Evolutionary conservation across 1,140 invertebrate species (phyloP).

Genomic region (Zaprionus ornatus): DNA sequence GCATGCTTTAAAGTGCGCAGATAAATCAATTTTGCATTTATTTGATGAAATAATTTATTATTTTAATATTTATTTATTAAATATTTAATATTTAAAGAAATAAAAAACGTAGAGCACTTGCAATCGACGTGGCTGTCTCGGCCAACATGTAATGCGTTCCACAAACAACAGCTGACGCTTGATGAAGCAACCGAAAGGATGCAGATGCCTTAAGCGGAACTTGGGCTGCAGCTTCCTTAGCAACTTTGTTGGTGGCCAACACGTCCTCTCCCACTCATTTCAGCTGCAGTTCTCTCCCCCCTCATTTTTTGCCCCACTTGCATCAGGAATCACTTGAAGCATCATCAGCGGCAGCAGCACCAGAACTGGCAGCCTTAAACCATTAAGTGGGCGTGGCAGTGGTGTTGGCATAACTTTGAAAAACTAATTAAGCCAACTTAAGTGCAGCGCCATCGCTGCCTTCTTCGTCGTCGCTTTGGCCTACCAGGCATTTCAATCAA

Average conservation of each 20-base stretch:
- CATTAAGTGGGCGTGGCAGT: constrained; percentile 75
- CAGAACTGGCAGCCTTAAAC: constrained; percentile 30
- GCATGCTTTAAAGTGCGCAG: too few species aligned
- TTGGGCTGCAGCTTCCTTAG: constrained; percentile 19
- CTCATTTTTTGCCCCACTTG: constrained; percentile 6
- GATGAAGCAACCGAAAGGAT: constrained; percentile 17
- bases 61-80: too few species aligned
- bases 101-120: constrained; percentile 1
- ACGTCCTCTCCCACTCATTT: neutral
- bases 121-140: constrained; percentile 16
- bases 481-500: constrained; percentile 79
- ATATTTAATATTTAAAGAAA: too few species aligned
- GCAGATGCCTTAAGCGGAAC: constrained; percentile 38
- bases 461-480: constrained; percentile 40
- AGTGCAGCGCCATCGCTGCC: constrained; percentile 58
- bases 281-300: constrained; percentile 21
- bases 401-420: constrained; percentile 79
- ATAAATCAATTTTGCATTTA: neutral
- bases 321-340: constrained; percentile 57
- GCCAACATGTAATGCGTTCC: constrained; percentile 10
- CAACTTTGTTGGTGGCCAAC: constrained; percentile 8
- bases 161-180: constrained; percentile 39
- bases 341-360: constrained; percentile 18
- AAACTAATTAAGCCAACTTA: constrained; percentile 83
- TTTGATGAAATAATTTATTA: neutral